A percentile compares a stretch with the other conserved stretches of the same genome.
These are phyloP conservation scores for Gryllus longicercus DNA, from an alignment of 2,888 invertebrate species.

Conservation along the genomic window DNA sequence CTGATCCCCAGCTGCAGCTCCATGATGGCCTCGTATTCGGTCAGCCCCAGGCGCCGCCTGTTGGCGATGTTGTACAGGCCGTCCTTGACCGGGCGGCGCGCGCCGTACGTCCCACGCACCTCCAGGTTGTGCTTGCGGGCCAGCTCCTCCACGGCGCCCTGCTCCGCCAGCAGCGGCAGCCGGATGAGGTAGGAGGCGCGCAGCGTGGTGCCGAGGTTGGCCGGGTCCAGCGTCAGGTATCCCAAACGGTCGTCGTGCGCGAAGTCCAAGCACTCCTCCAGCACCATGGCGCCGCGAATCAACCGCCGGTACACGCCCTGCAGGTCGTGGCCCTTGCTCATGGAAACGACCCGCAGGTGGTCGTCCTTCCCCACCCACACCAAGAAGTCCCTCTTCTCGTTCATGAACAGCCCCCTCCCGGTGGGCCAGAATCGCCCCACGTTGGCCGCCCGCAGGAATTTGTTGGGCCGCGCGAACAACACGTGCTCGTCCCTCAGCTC, in stretches of 20 bases:
- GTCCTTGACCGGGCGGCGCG: constrained; percentile 58
- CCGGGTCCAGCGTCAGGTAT: constrained; percentile 69
- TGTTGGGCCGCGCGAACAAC: not conserved
- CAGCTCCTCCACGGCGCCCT: constrained; percentile 54
- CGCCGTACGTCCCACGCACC: constrained; percentile 58
- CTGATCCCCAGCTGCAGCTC: constrained; percentile 63
- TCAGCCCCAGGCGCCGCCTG: constrained; percentile 62
- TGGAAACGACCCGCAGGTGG: constrained; percentile 54
- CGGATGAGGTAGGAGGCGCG: constrained; percentile 68
- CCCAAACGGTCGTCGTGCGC: constrained; percentile 60
- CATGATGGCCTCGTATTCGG: constrained; percentile 59
- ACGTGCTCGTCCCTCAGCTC: not conserved
- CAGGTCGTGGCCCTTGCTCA: constrained; percentile 52
- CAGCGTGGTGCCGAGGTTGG: constrained; percentile 69
- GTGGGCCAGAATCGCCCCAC: not conserved
- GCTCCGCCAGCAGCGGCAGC: constrained; percentile 58
- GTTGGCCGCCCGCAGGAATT: not conserved
- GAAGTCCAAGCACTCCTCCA: constrained; percentile 55
- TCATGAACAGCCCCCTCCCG: not conserved
- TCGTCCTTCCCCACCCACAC: constrained; percentile 56
- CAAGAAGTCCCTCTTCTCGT: not conserved
- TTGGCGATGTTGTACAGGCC: constrained; percentile 65
- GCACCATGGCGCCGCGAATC: constrained; percentile 51
- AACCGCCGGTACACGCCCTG: constrained; percentile 51
- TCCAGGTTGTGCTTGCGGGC: constrained; percentile 54